A percentile compares a stretch with the other conserved stretches of the same genome.
phyloP scores from a whole-genome alignment of 2,797 vertebrate species.

The Pogoniulus pusillus region DNA sequence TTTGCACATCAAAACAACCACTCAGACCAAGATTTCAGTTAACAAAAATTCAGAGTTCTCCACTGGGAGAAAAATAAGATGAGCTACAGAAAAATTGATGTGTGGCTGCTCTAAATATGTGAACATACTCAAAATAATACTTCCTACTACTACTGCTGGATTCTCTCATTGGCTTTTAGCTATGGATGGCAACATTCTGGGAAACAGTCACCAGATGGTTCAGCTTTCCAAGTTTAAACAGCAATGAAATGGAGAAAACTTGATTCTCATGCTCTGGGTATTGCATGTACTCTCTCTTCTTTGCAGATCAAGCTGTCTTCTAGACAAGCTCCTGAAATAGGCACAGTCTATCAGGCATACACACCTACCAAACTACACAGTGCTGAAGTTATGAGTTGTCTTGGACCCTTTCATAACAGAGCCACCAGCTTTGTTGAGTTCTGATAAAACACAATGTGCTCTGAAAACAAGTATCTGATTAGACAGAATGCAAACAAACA shows the following conservation, averaged over 20 bases:
- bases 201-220: neutral
- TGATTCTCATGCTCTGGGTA: neutral
- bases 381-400: neutral
- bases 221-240: neutral
- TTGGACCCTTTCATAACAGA: neutral
- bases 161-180: neutral
- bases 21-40: neutral
- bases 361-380: neutral
- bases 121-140: neutral
- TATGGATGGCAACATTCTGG: neutral
- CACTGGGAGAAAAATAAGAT: neutral
- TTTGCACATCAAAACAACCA: neutral
- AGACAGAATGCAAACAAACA: neutral
- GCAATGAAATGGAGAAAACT: neutral
- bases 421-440: neutral
- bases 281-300: neutral
- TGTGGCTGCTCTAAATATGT: neutral
- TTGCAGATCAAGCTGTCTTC: neutral
- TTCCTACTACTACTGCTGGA: neutral
- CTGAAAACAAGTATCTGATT: neutral
- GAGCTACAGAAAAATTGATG: accelerated
- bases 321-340: neutral
- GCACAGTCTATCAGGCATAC: neutral
- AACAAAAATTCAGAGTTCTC: neutral
- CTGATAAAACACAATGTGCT: neutral